Conservation (phyloP, 92 coral and sea anemone genomes). For the Palythoa grandiflora region DNA sequence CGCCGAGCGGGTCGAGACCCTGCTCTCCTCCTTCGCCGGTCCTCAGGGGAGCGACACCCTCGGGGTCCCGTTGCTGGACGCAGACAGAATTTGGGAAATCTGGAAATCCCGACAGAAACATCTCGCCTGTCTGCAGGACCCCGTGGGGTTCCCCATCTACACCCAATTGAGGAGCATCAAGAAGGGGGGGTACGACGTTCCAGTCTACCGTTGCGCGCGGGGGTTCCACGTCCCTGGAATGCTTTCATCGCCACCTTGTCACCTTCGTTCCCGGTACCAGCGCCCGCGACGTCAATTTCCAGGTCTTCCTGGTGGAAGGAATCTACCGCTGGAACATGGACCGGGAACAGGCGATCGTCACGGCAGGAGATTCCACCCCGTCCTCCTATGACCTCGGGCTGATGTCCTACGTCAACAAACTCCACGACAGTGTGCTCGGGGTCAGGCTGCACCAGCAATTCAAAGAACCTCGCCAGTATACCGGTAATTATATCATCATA, state of each 20-base stretch:
- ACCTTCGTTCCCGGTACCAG: slow-evolving; percentile 1
- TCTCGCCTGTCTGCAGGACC: slow-evolving; percentile 68
- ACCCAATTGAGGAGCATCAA: slow-evolving; percentile 13
- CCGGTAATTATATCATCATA: no score
- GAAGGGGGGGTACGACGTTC: slow-evolving; percentile 3
- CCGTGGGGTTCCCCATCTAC: slow-evolving; percentile 67
- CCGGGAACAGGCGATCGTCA: not conserved
- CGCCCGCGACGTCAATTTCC: slow-evolving; percentile 36
- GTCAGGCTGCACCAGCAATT: no score
- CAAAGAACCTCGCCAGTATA: no score
- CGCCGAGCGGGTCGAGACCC: no score
- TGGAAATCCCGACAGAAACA: slow-evolving; percentile 64
- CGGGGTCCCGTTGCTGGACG: no score
- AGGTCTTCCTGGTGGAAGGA: slow-evolving; percentile 40
- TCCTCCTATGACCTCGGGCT: no score
- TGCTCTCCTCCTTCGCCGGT: no score
- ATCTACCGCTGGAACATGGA: slow-evolving; percentile 46
- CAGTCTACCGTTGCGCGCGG: slow-evolving; percentile 11
- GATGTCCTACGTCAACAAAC: no score
- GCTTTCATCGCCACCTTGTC: slow-evolving; percentile 20
- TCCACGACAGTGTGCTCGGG: no score
- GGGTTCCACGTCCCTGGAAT: slow-evolving; percentile 29
- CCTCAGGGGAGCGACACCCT: no score
- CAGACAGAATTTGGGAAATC: not conserved
- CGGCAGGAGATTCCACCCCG: no score